Conservation (phyloP, 2,888 invertebrate genomes). For the Mimas tiliae region DNA sequence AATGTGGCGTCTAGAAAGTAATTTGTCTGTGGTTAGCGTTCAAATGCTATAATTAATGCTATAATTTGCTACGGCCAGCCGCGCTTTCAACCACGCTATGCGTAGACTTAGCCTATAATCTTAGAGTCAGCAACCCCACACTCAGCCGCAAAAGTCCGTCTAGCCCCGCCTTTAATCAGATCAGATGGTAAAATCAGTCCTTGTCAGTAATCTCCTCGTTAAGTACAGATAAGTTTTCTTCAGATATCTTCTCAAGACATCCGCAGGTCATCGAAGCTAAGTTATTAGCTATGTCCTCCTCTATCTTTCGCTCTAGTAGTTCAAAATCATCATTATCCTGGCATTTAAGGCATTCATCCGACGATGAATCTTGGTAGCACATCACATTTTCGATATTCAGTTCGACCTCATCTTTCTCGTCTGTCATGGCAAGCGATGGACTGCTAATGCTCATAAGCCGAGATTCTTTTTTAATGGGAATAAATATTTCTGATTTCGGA, state of each 20-base stretch:
- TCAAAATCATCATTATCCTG: conserved; percentile 74
- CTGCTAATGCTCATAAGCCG: conserved; percentile 68
- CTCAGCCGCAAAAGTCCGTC: not conserved
- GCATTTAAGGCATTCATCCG: conserved; percentile 72
- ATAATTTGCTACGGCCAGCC: not conserved
- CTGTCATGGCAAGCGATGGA: conserved; percentile 58
- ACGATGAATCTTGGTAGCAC: conserved; percentile 76
- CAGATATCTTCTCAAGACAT: conserved; percentile 73
- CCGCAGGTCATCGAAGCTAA: conserved; percentile 53
- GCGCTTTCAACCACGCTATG: not conserved
- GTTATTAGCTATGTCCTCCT: conserved; percentile 62
- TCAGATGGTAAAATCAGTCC: conserved; percentile 44
- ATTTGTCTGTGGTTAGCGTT: no score
- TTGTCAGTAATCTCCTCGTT: conserved; percentile 58
- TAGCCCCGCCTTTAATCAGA: not conserved
- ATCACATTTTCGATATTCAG: conserved; percentile 74
- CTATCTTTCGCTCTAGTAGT: conserved; percentile 67
- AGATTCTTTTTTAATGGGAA: conserved; percentile 53
- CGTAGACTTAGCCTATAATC: not conserved
- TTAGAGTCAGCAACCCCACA: not conserved
- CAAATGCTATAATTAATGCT: no score
- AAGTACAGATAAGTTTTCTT: conserved; percentile 67
- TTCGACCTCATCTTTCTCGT: conserved; percentile 61
- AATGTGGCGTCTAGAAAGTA: no score
- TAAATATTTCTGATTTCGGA: conserved; percentile 61